phyloP scores from a whole-genome alignment of 1,140 invertebrate species.

The Sipha flava region DNA sequence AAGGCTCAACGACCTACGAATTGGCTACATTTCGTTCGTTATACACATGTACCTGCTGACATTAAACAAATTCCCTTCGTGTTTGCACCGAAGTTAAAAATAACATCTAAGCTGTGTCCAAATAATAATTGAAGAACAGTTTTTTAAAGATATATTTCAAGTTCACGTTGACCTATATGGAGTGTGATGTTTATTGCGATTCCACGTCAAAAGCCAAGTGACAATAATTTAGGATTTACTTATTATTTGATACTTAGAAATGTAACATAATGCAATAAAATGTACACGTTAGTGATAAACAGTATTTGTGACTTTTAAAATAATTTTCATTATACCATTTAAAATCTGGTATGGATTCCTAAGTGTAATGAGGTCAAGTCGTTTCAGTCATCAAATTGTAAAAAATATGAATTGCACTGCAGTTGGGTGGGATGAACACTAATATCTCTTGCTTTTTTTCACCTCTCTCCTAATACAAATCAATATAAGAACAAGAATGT shows the following conservation, averaged over 20 bases:
- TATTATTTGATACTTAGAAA: too few relatives aligned
- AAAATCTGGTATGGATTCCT: background rate
- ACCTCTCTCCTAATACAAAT: background rate
- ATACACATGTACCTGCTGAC: conserved; percentile 4
- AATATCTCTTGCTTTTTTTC: background rate
- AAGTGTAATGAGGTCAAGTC: background rate
- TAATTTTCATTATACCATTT: too few relatives aligned
- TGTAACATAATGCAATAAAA: too few relatives aligned
- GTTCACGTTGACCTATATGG: background rate
- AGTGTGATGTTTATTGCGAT: background rate
- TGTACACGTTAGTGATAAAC: too few relatives aligned
- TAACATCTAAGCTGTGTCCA: background rate
- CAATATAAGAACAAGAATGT: background rate
- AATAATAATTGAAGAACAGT: background rate
- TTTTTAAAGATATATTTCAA: background rate
- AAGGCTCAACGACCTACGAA: conserved; percentile 4
- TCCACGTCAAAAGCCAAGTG: background rate
- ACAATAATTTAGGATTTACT: background rate
- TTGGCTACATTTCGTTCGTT: background rate
- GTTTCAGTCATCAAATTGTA: background rate
- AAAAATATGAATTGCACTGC: background rate
- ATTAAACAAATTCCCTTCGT: background rate
- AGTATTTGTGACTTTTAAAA: background rate
- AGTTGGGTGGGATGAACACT: background rate
- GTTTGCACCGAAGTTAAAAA: background rate